Percentiles rank a stretch among this genome's conserved stretches.
Evolutionary conservation across 2,797 vertebrate genomes (phyloP).

Genomic region (Tragelaphus oryx): DNA sequence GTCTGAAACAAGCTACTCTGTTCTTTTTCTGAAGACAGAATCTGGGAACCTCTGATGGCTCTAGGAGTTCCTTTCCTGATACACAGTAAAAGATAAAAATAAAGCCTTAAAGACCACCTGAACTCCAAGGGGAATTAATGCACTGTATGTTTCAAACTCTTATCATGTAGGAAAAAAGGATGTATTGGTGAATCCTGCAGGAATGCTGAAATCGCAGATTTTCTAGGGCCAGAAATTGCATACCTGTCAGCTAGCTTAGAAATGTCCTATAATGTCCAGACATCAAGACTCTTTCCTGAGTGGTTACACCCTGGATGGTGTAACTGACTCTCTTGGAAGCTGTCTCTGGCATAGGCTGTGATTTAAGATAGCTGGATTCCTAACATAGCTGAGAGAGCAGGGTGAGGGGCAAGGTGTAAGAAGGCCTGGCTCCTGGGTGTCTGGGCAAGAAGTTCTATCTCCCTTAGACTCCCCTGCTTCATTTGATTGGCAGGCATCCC

Average conservation of each 20-base stretch:
- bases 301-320: neutral
- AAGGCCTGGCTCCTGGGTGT: neutral
- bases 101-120: neutral
- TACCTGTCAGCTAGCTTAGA: neutral
- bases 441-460: neutral
- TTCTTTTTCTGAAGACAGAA: neutral
- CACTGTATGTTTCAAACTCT: neutral
- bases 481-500: no score
- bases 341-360: neutral
- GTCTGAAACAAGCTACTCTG: neutral
- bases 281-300: neutral
- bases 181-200: neutral
- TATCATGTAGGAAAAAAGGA: neutral
- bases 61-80: neutral
- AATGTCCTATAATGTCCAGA: neutral
- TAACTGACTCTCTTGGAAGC: neutral
- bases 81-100: neutral
- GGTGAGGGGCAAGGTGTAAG: accelerated
- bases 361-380: neutral
- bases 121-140: neutral
- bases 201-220: neutral
- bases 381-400: neutral
- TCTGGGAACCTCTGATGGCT: neutral
- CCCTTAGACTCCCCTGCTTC: neutral
- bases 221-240: neutral